Percentiles rank a stretch among this genome's conserved stretches.
phyloP scores from a whole-genome alignment of 2,797 vertebrate species.

The Sebastes glaucus region DNA sequence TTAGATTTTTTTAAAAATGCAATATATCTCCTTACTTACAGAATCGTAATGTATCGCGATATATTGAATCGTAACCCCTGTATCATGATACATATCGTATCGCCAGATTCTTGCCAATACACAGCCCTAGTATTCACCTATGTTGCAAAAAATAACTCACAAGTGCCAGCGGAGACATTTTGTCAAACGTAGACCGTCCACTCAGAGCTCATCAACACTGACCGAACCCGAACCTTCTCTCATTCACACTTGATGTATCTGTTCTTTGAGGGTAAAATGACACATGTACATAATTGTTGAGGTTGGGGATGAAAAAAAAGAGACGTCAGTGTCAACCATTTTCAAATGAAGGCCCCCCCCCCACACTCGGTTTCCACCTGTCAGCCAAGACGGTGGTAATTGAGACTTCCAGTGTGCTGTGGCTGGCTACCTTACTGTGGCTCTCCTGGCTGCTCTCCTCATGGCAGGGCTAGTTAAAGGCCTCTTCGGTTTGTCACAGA shows the following conservation, averaged over 20 bases:
- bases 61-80: too few species aligned
- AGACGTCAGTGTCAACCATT: constrained; percentile 81
- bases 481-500: constrained; percentile 99
- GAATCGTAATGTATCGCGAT: too few species aligned
- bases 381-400: constrained; percentile 86
- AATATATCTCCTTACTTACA: too few species aligned
- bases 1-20: background rate
- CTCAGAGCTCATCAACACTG: constrained; percentile 35
- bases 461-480: constrained; percentile 96
- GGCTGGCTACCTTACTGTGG: constrained; percentile 83
- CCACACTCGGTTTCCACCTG: constrained; percentile 68
- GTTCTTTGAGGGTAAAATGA: constrained; percentile 75
- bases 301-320: constrained; percentile 56
- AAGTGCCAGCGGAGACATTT: background rate
- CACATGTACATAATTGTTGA: constrained; percentile 78
- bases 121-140: background rate
- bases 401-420: constrained; percentile 88
- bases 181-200: constrained; percentile 37
- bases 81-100: too few species aligned
- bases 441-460: constrained; percentile 83
- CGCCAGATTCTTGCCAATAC: too few species aligned
- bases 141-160: constrained; percentile 1
- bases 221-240: constrained; percentile 48
- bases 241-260: constrained; percentile 73
- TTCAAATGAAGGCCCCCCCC: constrained; percentile 65